These are phyloP conservation scores for Eupithecia inturbata DNA, from an alignment of 2,888 invertebrate species.

Conservation along the genomic window DNA sequence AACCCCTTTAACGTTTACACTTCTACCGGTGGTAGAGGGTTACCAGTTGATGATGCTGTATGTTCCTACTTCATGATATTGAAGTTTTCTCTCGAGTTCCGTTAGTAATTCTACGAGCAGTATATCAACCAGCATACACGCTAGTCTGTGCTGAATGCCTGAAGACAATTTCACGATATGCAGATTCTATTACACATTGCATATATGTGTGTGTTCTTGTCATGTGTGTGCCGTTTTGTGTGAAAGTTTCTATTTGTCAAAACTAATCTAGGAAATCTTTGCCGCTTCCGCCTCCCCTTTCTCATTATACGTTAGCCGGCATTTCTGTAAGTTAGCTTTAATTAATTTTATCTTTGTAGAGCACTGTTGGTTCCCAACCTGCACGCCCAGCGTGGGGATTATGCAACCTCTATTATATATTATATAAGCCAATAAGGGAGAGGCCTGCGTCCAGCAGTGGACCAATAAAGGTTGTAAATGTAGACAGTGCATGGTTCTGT, in stretches of 20 bases:
- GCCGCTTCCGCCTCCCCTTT: neutral
- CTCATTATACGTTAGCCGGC: conserved; percentile 6
- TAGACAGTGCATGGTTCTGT: too few species aligned
- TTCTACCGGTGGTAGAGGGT: too few species aligned
- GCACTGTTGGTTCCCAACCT: neutral
- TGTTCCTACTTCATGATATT: neutral
- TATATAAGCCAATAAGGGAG: too few species aligned
- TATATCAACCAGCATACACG: conserved; percentile 23
- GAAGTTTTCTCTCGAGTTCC: conserved; percentile 17
- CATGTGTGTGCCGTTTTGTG: neutral
- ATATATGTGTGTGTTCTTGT: conserved; percentile 15
- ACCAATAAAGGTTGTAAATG: too few species aligned
- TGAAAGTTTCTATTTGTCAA: conserved; percentile 12
- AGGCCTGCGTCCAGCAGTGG: too few species aligned
- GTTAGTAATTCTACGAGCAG: conserved; percentile 23
- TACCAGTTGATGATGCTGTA: too few species aligned
- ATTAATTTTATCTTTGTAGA: neutral
- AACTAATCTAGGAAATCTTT: conserved; percentile 15
- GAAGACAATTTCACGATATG: conserved; percentile 41
- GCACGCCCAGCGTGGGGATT: neutral
- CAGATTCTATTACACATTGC: conserved; percentile 38
- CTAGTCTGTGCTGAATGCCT: conserved; percentile 27
- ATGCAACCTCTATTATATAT: too few species aligned
- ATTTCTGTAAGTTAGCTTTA: neutral
- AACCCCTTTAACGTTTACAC: too few species aligned